These are phyloP conservation scores for Leptinotarsa texana DNA, from an alignment of 1,140 invertebrate species.

Conservation along the genomic window DNA sequence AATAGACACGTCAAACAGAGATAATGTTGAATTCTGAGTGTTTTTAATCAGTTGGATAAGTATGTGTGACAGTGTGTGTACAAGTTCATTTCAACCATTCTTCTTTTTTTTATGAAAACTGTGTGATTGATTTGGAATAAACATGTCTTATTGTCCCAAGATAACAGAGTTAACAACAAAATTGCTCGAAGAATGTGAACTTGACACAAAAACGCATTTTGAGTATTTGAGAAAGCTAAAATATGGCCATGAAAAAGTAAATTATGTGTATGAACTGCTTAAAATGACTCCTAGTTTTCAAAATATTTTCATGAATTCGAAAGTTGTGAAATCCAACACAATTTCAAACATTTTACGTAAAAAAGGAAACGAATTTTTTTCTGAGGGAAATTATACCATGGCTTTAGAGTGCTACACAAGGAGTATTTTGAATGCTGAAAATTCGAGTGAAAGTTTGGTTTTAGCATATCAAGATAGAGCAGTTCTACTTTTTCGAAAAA, in stretches of 20 bases:
- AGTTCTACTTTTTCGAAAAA: conserved; percentile 65
- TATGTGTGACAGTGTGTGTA: no score
- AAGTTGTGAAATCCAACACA: background rate
- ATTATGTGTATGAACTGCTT: background rate
- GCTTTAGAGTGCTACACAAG: conserved; percentile 28
- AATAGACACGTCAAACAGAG: no score
- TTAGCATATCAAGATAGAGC: conserved; percentile 72
- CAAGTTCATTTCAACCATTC: no score
- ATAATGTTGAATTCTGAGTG: no score
- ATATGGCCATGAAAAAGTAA: background rate
- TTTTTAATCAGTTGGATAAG: no score
- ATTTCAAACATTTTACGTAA: background rate
- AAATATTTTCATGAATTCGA: background rate
- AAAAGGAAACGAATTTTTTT: background rate
- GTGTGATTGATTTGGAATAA: background rate
- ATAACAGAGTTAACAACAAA: background rate
- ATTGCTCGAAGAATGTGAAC: background rate
- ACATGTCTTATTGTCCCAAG: background rate
- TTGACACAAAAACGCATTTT: background rate
- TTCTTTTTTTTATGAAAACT: no score
- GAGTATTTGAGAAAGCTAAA: background rate
- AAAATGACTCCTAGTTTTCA: background rate
- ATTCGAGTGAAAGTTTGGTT: conserved; percentile 60
- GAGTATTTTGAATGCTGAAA: conserved; percentile 62
- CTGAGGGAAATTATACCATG: background rate